Evolutionary conservation across 37 sponge, comb jelly and placozoan species (phyloP).

Genomic region (Tethya wilhelma): DNA sequence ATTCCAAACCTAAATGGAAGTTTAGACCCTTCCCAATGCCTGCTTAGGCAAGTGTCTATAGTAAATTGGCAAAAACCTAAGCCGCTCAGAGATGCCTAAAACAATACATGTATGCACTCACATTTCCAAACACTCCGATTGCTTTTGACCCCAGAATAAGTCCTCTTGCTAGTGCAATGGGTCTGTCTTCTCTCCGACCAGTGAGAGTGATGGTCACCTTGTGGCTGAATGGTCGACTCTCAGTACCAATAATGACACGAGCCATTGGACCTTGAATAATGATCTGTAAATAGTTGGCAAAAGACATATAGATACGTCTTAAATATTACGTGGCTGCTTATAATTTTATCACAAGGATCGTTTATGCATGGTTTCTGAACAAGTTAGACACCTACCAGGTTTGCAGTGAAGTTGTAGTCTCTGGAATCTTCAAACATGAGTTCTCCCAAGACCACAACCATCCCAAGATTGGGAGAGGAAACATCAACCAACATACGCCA

Average conservation of each 20-base stretch:
- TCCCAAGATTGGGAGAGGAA: constrained; percentile 54
- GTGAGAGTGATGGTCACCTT: constrained; percentile 64
- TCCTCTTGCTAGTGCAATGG: constrained; percentile 29
- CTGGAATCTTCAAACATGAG: constrained; percentile 74
- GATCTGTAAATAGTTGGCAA: constrained; percentile 41
- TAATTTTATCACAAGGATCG: neutral
- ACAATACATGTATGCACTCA: too few species aligned
- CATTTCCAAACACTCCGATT: constrained; percentile 89
- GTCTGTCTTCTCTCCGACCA: constrained; percentile 47
- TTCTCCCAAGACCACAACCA: constrained; percentile 65
- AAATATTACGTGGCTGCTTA: too few species aligned
- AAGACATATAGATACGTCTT: neutral
- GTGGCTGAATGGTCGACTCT: constrained; percentile 54
- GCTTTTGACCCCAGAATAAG: constrained; percentile 86
- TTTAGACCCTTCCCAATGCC: neutral
- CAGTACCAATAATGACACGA: constrained; percentile 57
- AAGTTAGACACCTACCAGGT: constrained; percentile 57
- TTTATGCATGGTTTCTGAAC: too few species aligned
- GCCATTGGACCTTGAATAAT: constrained; percentile 69
- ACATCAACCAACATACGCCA: constrained; percentile 87
- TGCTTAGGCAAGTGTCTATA: too few species aligned
- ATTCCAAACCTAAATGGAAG: neutral
- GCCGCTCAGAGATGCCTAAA: too few species aligned
- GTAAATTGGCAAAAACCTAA: too few species aligned
- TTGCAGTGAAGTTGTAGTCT: constrained; percentile 81